Evolutionary conservation across 1,140 invertebrate genomes (phyloP).

Genomic region (Onthophagus taurus): DNA sequence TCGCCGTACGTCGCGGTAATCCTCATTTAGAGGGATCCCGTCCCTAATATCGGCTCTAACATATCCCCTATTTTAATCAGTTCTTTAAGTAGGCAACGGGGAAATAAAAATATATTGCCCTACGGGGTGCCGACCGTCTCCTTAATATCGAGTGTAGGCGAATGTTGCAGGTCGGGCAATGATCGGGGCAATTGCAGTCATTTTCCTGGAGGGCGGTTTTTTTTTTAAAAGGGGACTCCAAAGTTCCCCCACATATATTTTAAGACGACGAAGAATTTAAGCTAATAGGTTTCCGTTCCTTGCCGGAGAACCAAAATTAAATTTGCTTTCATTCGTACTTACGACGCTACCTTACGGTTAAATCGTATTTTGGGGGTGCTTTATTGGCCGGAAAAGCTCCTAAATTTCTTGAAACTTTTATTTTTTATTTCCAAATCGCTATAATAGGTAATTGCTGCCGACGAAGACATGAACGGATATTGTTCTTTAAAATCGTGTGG

Average conservation of each 20-base stretch:
- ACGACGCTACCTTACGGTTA: too few species aligned
- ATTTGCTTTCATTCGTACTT: slow-evolving; percentile 23
- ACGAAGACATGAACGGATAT: too few species aligned
- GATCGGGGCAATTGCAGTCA: slow-evolving; percentile 37
- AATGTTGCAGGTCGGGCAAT: slow-evolving; percentile 26
- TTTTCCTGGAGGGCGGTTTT: too few species aligned
- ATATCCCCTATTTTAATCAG: slow-evolving; percentile 38
- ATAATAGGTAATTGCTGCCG: too few species aligned
- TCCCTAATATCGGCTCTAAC: slow-evolving; percentile 34
- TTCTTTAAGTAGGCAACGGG: slow-evolving; percentile 37
- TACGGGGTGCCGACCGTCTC: slow-evolving; percentile 16
- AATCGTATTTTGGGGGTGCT: too few species aligned
- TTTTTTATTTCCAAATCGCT: too few species aligned
- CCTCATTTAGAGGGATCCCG: slow-evolving; percentile 11
- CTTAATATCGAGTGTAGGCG: slow-evolving; percentile 15
- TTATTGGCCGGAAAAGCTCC: too few species aligned
- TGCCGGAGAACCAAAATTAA: slow-evolving; percentile 24
- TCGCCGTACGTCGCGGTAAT: slow-evolving; percentile 3
- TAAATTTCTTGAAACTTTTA: too few species aligned
- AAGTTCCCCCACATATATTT: slow-evolving; percentile 29
- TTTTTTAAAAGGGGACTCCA: slow-evolving; percentile 21
- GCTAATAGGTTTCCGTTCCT: slow-evolving; percentile 29
- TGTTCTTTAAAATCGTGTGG: too few species aligned
- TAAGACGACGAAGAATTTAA: slow-evolving; percentile 30
- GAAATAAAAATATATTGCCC: slow-evolving; percentile 39